Conservation (phyloP, 2,888 invertebrate genomes). For the Andrena flavipes region DNA sequence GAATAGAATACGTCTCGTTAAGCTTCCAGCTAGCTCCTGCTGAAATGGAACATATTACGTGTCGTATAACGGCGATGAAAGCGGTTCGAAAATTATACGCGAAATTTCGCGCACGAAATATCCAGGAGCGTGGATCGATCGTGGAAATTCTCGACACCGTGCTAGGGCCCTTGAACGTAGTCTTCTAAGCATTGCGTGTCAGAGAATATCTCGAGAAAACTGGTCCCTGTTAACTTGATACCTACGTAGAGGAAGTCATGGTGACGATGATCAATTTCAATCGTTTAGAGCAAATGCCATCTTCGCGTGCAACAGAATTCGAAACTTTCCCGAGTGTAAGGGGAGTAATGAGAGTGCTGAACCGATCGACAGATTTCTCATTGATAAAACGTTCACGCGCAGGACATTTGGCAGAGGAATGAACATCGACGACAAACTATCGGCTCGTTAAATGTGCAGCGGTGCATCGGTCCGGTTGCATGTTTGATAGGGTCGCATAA, state of each 20-base stretch:
- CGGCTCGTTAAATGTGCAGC: constrained; percentile 19
- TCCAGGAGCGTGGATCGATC: background rate
- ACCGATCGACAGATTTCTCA: background rate
- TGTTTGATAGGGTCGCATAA: constrained; percentile 33
- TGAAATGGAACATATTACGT: constrained; percentile 25
- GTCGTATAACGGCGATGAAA: constrained; percentile 17
- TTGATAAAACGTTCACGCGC: background rate
- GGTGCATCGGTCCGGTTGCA: constrained; percentile 11
- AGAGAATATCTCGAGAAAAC: no score
- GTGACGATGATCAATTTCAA: no score
- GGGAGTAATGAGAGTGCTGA: background rate
- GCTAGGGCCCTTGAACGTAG: background rate
- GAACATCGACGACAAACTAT: constrained; percentile 1
- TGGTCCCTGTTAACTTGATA: no score
- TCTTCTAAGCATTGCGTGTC: background rate
- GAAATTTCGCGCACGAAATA: constrained; percentile 11
- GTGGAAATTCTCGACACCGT: background rate
- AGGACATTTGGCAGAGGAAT: background rate
- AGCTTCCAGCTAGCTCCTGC: constrained; percentile 18
- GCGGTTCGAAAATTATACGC: constrained; percentile 25
- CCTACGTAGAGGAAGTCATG: no score
- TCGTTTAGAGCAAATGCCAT: background rate
- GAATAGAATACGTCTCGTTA: constrained; percentile 50
- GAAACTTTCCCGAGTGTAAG: background rate
- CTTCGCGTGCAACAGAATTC: background rate